Percentiles rank a stretch among this genome's conserved stretches.
Conservation (phyloP, 2,113 vertebrate genomes). For the Gavia stellata region DNA sequence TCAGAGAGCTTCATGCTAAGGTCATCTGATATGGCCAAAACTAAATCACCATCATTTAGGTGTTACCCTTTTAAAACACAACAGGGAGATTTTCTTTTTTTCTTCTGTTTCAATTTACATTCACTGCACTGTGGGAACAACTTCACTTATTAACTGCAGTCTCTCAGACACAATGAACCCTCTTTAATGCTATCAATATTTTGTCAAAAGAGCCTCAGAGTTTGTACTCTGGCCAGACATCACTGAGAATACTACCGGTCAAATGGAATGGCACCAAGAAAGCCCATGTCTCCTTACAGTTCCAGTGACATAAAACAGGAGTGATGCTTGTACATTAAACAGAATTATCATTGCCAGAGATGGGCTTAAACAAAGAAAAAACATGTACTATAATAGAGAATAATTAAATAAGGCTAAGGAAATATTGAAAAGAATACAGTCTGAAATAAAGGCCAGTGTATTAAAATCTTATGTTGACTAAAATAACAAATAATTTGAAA, state of each 20-base stretch:
- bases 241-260: not conserved
- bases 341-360: not conserved
- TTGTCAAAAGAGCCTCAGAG: not conserved
- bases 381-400: not conserved
- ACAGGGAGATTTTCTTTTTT: not conserved
- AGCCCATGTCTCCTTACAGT: not conserved
- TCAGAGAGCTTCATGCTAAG: not conserved
- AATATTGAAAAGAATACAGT: not conserved
- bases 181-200: not conserved
- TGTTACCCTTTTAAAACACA: not conserved
- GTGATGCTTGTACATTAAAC: accelerated
- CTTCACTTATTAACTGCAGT: not conserved
- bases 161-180: not conserved
- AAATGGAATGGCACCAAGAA: not conserved
- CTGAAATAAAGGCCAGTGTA: not conserved
- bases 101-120: not conserved
- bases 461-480: not conserved
- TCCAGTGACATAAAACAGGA: not conserved
- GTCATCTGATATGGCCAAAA: not conserved
- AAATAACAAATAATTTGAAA: not conserved
- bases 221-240: not conserved
- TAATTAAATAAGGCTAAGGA: not conserved
- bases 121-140: not conserved
- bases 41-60: not conserved
- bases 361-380: not conserved